phyloP scores from a whole-genome alignment of 2,113 vertebrate species.

The Lichenostomus cassidix region DNA sequence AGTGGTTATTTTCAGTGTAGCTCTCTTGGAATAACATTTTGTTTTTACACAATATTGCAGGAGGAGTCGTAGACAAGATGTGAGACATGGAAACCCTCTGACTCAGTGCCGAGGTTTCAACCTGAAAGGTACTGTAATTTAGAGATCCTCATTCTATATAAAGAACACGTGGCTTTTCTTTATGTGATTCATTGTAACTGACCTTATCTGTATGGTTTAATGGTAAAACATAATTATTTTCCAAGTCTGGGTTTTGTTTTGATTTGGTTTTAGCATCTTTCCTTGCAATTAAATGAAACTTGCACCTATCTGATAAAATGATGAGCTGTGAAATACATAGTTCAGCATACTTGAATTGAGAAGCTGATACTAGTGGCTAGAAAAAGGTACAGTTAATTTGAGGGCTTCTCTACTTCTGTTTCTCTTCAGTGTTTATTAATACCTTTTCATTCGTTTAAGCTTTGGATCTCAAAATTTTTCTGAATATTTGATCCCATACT shows the following conservation, averaged over 20 bases:
- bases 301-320: not conserved
- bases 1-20: not conserved
- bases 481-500: not conserved
- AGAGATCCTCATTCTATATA: not conserved
- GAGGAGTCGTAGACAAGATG: conserved; percentile 94
- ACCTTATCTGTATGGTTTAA: not conserved
- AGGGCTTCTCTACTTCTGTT: not conserved
- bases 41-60: conserved; percentile 65
- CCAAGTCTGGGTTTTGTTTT: not conserved
- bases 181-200: conserved; percentile 33
- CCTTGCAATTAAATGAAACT: not conserved
- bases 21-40: conserved; percentile 7
- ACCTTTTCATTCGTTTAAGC: not conserved
- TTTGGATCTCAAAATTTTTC: not conserved
- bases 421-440: not conserved
- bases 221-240: not conserved
- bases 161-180: not conserved
- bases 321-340: not conserved
- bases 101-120: conserved; percentile 97
- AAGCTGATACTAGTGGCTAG: not conserved
- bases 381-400: not conserved
- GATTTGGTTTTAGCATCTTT: not conserved
- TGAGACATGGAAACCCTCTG: conserved; percentile 95
- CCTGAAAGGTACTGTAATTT: conserved; percentile 87
- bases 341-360: not conserved